Evolutionary conservation across 2,797 vertebrate species (phyloP), one percentile per base, ranked within the genome.

Genomic region (Pyrocephalus nanus): DNA sequence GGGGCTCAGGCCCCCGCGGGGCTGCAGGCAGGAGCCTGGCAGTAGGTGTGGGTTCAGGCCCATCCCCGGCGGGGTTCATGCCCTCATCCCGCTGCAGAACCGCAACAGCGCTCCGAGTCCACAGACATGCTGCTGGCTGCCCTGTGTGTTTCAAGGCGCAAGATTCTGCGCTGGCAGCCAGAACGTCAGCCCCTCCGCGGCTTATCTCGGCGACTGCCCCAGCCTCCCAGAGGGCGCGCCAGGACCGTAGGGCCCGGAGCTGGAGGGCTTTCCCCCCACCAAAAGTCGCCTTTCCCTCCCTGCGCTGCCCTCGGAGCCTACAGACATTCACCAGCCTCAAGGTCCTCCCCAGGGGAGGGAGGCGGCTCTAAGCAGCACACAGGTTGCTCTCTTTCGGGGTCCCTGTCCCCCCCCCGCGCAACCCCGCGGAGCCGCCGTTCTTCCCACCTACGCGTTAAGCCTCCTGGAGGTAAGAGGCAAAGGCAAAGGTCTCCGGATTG

Each of bases 401-500:
- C 23, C 13, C 22, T 13, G 10, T 43, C 8, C 8, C 45, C 20
- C 20, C 13, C 12, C 21, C 16, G 4, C 11, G 8, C 19, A 73
- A 51, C 22, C 16, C 34, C 14, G 30, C 76, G 64, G 93, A 84
- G 87, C 55, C 11, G 8, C 60, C 12, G 82, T 79, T 67, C 88
- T 95, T 86, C 45, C 86, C 79, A 62, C 82, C 57, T n/a, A 42
- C 32, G 8, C 40, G 4, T 36, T 5, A 91, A 92, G 70, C 45
- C 32, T 62, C 57, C 74, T 54, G 83, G 92, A 53, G 60, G 67
- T 67, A 64, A 95, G 95, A 85, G 92, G 50, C 50, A 65, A 95
- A 53, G 12, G 88, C 91, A 32, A n/a, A 61, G 38, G 8, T 11
- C 38, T 50, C 15, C 10, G 9, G 61, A 45, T 23, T 88, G 42